These are phyloP conservation scores for Campoletis sonorensis DNA, from an alignment of 1,140 invertebrate genomes.

Conservation along the genomic window DNA sequence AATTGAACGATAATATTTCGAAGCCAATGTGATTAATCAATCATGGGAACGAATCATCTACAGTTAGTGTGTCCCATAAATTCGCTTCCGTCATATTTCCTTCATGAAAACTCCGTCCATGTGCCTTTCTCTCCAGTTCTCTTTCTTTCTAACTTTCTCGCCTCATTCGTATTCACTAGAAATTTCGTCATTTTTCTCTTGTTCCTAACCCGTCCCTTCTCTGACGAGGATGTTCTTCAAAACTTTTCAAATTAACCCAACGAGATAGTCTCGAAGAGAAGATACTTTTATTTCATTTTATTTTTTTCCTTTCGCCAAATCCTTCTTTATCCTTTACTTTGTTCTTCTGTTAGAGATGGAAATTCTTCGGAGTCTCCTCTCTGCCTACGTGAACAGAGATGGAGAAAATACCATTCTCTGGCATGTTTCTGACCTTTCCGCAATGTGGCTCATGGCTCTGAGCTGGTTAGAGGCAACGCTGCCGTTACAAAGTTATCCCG, in stretches of 20 bases:
- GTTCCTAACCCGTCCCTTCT: neutral
- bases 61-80: neutral
- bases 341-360: constrained; percentile 16
- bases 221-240: constrained; percentile 7
- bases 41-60: constrained; percentile 6
- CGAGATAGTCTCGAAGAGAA: constrained; percentile 4
- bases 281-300: neutral
- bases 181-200: constrained; percentile 4
- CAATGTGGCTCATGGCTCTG: neutral
- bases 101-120: neutral
- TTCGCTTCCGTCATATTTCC: neutral
- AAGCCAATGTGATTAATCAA: neutral
- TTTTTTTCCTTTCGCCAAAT: neutral
- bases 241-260: constrained; percentile 41
- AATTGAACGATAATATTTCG: constrained; percentile 40
- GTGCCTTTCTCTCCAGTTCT: neutral
- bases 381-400: neutral
- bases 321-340: constrained; percentile 3
- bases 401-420: constrained; percentile 2
- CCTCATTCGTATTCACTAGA: constrained; percentile 16
- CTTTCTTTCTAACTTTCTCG: neutral
- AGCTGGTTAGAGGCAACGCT: neutral
- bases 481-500: constrained; percentile 13
- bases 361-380: constrained; percentile 1
- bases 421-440: constrained; percentile 33